Percentiles rank a stretch among this genome's conserved stretches.
Conservation (phyloP, 1,140 invertebrate species). For the Heliconius himera region DNA sequence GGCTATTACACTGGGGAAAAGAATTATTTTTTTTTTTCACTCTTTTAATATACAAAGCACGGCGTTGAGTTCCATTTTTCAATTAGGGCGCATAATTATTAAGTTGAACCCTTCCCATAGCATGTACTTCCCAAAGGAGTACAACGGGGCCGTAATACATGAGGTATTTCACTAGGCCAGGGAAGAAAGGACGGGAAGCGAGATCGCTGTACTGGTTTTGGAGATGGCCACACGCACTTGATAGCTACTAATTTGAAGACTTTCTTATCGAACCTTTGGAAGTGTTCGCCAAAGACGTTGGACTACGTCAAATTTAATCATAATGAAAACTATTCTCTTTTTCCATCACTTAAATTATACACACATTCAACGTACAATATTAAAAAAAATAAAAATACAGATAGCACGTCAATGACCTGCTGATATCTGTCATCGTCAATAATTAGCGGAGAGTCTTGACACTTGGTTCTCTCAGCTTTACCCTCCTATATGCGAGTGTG, state of each 20-base stretch:
- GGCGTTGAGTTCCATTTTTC: too few species aligned
- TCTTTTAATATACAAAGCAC: too few species aligned
- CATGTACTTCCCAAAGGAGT: constrained; percentile 99
- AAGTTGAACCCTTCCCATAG: constrained; percentile 97
- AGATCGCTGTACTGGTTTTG: constrained; percentile 97
- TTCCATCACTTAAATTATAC: neutral
- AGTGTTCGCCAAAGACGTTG: constrained; percentile 98
- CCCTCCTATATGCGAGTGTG: neutral
- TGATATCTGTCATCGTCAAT: too few species aligned
- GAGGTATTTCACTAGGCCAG: constrained; percentile 93
- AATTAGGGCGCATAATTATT: too few species aligned
- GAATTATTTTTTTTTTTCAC: too few species aligned
- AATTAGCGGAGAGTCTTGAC: neutral
- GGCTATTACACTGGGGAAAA: too few species aligned
- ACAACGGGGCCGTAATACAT: constrained; percentile 98
- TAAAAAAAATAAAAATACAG: neutral
- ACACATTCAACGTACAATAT: neutral
- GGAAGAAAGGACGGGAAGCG: constrained; percentile 93
- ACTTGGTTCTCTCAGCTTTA: neutral
- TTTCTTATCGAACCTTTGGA: constrained; percentile 97
- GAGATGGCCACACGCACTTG: constrained; percentile 93
- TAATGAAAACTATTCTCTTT: constrained; percentile 99
- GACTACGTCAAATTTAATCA: constrained; percentile 99
- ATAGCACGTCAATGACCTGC: neutral
- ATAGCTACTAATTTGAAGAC: constrained; percentile 98